A percentile compares a stretch with the other conserved stretches of the same genome.
Evolutionary conservation across 2,797 vertebrate species (phyloP).

Genomic region (Rhincodon typus): DNA sequence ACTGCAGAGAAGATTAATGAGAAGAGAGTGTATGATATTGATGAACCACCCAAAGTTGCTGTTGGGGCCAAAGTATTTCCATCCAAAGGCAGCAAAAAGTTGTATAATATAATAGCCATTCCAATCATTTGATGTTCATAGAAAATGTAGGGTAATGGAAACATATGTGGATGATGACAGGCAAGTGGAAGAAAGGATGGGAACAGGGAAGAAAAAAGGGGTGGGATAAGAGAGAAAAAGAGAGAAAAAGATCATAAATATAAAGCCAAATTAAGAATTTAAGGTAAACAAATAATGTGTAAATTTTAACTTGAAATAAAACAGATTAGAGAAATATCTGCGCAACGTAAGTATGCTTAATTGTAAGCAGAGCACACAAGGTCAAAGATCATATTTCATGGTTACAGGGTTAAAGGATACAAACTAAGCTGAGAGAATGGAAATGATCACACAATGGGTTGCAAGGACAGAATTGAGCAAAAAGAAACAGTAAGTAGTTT

Average conservation of each 20-base stretch:
- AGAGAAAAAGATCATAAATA: constrained; percentile 91
- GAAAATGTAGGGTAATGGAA: constrained; percentile 61
- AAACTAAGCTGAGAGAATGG: constrained; percentile 15
- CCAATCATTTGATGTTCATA: background rate
- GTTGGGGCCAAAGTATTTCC: constrained; percentile 52
- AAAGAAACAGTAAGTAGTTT: constrained; percentile 3
- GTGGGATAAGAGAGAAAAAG: constrained; percentile 55
- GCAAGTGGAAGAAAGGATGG: constrained; percentile 51
- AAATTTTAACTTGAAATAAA: constrained; percentile 50
- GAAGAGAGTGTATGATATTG: constrained; percentile 72
- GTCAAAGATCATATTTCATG: constrained; percentile 9
- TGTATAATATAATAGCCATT: background rate
- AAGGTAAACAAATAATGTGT: constrained; percentile 64
- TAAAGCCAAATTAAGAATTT: constrained; percentile 72
- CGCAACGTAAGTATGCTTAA: constrained; percentile 28
- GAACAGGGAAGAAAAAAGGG: constrained; percentile 46
- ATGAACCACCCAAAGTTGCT: constrained; percentile 80
- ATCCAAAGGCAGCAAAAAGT: constrained; percentile 6
- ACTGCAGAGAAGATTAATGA: constrained; percentile 78
- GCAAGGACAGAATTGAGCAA: background rate
- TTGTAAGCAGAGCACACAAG: constrained; percentile 30
- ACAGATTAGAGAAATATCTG: constrained; percentile 59
- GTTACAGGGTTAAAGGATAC: constrained; percentile 21
- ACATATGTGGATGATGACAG: constrained; percentile 69
- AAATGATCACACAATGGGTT: background rate